Conservation (phyloP, 2,113 vertebrate genomes). For the Theristicus caerulescens region DNA sequence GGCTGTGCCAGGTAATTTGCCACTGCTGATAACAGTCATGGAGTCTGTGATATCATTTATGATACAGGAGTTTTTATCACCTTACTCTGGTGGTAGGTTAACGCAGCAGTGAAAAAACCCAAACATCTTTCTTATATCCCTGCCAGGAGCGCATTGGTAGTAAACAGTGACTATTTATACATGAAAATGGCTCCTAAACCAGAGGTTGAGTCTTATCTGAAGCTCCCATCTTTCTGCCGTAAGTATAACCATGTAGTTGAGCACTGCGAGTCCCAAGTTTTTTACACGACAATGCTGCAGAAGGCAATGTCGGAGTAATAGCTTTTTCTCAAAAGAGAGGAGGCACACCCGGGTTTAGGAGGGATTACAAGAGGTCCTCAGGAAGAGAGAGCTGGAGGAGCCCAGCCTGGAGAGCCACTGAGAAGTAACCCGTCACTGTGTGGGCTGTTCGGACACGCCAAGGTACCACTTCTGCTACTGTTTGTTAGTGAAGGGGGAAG, state of each 20-base stretch:
- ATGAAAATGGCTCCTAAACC: neutral
- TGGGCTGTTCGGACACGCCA: neutral
- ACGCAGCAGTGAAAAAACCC: neutral
- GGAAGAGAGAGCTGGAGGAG: neutral
- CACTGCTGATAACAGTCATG: constrained; percentile 11
- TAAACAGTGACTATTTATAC: neutral
- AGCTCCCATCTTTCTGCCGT: neutral
- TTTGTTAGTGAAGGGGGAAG: neutral
- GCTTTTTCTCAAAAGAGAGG: neutral
- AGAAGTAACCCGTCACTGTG: neutral
- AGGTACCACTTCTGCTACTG: neutral
- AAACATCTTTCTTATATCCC: neutral
- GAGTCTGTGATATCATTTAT: neutral
- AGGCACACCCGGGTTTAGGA: fast-evolving
- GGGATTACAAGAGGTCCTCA: neutral
- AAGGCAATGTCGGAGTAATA: fast-evolving
- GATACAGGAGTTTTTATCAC: neutral
- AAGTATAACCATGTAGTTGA: neutral
- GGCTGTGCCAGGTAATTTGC: constrained; percentile 40
- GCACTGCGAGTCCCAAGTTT: fast-evolving
- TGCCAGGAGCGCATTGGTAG: neutral
- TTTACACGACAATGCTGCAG: neutral
- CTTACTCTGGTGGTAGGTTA: neutral
- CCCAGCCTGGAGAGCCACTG: neutral
- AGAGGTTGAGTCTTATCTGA: neutral